Evolutionary conservation across 2,113 vertebrate species (phyloP).

Genomic region (Muscicapa adusta): DNA sequence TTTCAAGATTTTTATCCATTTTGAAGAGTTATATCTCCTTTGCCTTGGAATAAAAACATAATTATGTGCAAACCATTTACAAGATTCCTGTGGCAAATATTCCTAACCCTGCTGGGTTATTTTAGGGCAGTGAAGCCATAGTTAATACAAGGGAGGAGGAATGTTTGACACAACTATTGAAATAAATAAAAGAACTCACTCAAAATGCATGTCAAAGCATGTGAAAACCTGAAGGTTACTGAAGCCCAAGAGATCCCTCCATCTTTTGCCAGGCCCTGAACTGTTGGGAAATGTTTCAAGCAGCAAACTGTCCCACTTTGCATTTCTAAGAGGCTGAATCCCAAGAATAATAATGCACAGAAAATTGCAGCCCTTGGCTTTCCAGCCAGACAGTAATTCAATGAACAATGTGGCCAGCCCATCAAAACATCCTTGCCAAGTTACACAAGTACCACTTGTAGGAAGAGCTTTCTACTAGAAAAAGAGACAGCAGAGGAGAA

Average conservation of each 20-base stretch:
- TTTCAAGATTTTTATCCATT: conserved; percentile 57
- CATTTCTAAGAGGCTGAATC: conserved; percentile 63
- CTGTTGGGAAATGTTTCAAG: conserved; percentile 47
- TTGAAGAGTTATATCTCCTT: conserved; percentile 47
- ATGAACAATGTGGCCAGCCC: conserved; percentile 9
- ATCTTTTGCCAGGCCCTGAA: conserved; percentile 13
- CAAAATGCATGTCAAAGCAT: conserved; percentile 43
- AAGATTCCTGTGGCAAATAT: conserved; percentile 59
- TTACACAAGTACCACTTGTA: conserved; percentile 41
- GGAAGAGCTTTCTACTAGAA: conserved; percentile 41
- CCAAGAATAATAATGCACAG: conserved; percentile 59
- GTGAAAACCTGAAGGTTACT: conserved; percentile 41
- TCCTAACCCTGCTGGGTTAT: conserved; percentile 44
- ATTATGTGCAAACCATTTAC: conserved; percentile 58
- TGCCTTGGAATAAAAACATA: conserved; percentile 48
- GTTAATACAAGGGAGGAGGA: conserved; percentile 7
- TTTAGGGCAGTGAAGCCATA: conserved; percentile 31
- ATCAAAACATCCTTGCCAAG: conserved; percentile 24
- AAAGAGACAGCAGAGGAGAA: conserved; percentile 36
- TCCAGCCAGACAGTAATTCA: conserved; percentile 40
- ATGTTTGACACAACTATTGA: neutral
- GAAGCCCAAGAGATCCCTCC: conserved; percentile 47
- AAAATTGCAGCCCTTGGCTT: conserved; percentile 59
- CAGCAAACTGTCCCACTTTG: conserved; percentile 48
- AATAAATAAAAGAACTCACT: conserved; percentile 50